A percentile compares a stretch with the other conserved stretches of the same genome.
Conservation (phyloP, 2,888 invertebrate species). For the Acrocyrtus sp. region DNA sequence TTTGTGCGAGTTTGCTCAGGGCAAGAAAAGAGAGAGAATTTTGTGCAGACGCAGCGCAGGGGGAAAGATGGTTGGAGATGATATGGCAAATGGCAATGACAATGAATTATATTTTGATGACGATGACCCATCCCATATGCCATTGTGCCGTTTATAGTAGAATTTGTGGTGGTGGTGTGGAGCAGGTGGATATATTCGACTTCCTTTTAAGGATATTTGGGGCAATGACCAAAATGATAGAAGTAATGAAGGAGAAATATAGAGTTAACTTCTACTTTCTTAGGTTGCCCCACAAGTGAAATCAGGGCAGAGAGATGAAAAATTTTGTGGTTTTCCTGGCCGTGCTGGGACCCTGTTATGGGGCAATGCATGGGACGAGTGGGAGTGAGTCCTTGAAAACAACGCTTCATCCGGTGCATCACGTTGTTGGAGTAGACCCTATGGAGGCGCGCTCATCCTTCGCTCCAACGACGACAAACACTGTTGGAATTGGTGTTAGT, state of each 20-base stretch:
- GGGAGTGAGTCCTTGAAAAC: slow-evolving; percentile 9
- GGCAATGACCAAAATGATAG: slow-evolving; percentile 4
- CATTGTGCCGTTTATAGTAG: neutral
- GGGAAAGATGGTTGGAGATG: too few species aligned
- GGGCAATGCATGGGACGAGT: slow-evolving; percentile 5
- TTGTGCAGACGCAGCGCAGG: too few species aligned
- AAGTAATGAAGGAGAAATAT: slow-evolving; percentile 11
- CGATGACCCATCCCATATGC: neutral
- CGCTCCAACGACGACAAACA: slow-evolving; percentile 32
- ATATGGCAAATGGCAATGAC: too few species aligned
- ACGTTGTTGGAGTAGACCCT: slow-evolving; percentile 9
- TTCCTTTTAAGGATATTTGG: neutral
- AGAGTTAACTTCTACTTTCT: neutral
- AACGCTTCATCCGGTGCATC: slow-evolving; percentile 28
- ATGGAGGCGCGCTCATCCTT: slow-evolving; percentile 37
- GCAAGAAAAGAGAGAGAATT: too few species aligned
- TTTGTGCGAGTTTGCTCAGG: too few species aligned
- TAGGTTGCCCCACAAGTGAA: slow-evolving; percentile 18
- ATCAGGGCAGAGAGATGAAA: neutral
- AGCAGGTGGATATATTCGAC: neutral
- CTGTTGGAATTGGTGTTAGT: slow-evolving; percentile 1
- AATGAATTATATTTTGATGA: neutral
- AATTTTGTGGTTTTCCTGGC: neutral
- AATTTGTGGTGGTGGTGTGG: neutral
- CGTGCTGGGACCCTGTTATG: slow-evolving; percentile 6